Evolutionary conservation across 2,797 vertebrate genomes (phyloP).

Genomic region (Melanotaenia pygmaea): DNA sequence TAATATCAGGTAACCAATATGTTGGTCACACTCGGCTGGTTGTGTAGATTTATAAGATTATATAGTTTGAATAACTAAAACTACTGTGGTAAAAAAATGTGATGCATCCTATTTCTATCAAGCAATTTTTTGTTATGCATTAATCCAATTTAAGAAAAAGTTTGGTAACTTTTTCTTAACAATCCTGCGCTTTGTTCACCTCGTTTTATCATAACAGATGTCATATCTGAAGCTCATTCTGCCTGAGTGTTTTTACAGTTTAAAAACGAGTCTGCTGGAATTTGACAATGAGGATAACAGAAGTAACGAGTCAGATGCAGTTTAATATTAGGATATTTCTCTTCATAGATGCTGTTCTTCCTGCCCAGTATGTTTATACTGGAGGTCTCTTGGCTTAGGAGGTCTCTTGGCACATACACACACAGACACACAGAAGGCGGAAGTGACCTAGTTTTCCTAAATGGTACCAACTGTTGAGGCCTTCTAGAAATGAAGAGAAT

Average conservation of each 20-base stretch:
- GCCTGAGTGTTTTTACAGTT: neutral
- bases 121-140: neutral
- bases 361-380: constrained; percentile 78
- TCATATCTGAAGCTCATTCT: constrained; percentile 7
- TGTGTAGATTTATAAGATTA: neutral
- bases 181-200: neutral
- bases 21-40: neutral
- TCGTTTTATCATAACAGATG: neutral
- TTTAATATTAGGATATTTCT: constrained; percentile 74
- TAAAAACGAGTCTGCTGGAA: constrained; percentile 12
- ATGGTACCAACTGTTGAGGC: constrained; percentile 79
- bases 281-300: constrained; percentile 11
- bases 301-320: constrained; percentile 31
- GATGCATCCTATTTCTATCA: neutral
- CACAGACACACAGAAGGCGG: constrained; percentile 63
- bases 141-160: neutral
- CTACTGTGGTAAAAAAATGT: neutral
- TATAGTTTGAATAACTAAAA: neutral
- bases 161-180: neutral
- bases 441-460: constrained; percentile 83
- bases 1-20: neutral
- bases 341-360: constrained; percentile 60
- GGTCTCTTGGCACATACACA: constrained; percentile 45
- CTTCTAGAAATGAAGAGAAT: constrained; percentile 63
- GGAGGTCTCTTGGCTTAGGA: constrained; percentile 57